These are phyloP conservation scores for Chalcis sispes DNA, from an alignment of 2,888 invertebrate genomes.

Conservation along the genomic window DNA sequence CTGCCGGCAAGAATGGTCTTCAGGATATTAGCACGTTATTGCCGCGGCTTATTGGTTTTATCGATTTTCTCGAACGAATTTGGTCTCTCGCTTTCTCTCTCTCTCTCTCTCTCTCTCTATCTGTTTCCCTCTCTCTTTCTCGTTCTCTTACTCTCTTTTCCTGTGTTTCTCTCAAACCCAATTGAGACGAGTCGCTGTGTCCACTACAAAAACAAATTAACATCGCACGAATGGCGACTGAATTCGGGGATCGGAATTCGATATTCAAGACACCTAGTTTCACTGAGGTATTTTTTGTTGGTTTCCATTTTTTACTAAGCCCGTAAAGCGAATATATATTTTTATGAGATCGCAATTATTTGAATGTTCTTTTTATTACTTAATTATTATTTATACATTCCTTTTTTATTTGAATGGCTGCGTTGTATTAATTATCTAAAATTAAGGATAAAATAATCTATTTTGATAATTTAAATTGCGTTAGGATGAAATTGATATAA, in stretches of 20 bases:
- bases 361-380: background rate
- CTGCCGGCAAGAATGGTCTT: conserved; percentile 68
- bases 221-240: conserved; percentile 56
- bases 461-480: too few species aligned
- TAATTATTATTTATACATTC: too few species aligned
- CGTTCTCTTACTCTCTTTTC: background rate
- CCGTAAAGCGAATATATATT: background rate
- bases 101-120: conserved; percentile 16
- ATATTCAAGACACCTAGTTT: conserved; percentile 20
- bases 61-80: conserved; percentile 63
- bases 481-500: too few species aligned
- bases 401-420: too few species aligned
- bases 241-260: conserved; percentile 28
- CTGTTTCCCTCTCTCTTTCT: too few species aligned
- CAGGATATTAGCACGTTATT: conserved; percentile 74
- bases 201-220: conserved; percentile 64
- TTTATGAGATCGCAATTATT: background rate
- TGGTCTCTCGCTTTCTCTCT: conserved; percentile 16
- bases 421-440: too few species aligned
- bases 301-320: background rate
- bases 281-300: too few species aligned
- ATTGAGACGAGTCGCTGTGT: conserved; percentile 58
- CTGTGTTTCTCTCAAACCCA: conserved; percentile 48
- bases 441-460: too few species aligned
- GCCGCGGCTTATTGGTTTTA: conserved; percentile 71